Base-by-base conservation (phyloP, 2,113 vertebrate species). In the Onychostoma macrolepis region DNA sequence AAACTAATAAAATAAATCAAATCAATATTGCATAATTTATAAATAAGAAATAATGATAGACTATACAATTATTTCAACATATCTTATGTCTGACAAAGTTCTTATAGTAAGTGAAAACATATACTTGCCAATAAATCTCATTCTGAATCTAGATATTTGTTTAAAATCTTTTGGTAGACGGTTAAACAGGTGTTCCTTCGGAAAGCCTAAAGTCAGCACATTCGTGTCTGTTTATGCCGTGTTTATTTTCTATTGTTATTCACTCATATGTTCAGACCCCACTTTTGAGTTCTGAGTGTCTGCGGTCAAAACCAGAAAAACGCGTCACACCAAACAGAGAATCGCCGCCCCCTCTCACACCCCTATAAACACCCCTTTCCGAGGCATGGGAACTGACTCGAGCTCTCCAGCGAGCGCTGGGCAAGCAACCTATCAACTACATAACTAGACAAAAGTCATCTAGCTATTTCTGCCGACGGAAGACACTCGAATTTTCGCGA, bases 321-420 rank as follows among this genome's bases (percentile, higher is more conserved):
- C 88, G 48, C 88, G 89, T 88, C 85, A 84, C 81, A 61, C 86
- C 63, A 75, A 86, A 79, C 45, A 72, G 80, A 36, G 38, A 77
- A 78, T 79, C 71, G 3, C 80, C 87, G 87, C 89, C 88, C 87
- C 63, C 86, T 69, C 79, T 15, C 74, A 53, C 24, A 33, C 43
- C 26, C 11, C n/a, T 79, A 80, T 89, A 91, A 86, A 91, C 84
- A 71, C 65, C 33, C 78, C 17, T 50, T 45, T 43, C 85, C 48
- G 84, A 80, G 63, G 65, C 87, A 88, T 88, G 87, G 83, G 75
- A 87, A 79, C 67, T 85, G 78, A 81, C 77, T 77, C 71, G 78
- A 79, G 75, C 84, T 87, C 74, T 58, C 26, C 67, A n/a, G 65
- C 79, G 84, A 78, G 15, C 80, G 56, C 71, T 69, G 87, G 80